Percentiles rank a stretch among this genome's conserved stretches.
Evolutionary conservation across 2,888 invertebrate species (phyloP).

Genomic region (Odontocolon sp.): DNA sequence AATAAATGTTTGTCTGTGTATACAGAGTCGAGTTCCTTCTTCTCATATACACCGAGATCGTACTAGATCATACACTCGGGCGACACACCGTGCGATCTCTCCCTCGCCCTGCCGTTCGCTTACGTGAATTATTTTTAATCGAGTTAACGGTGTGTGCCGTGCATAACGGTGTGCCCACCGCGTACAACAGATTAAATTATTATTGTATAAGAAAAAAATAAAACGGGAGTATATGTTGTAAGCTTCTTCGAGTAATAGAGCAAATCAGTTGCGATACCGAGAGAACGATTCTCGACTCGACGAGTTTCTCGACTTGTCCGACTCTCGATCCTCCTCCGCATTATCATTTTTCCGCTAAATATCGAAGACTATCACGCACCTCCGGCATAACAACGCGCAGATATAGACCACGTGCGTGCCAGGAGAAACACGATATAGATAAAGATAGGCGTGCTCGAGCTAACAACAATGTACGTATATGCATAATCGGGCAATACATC

Average conservation of each 20-base stretch:
- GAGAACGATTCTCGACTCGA: not conserved
- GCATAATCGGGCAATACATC: not conserved
- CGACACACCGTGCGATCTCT: slow-evolving; percentile 38
- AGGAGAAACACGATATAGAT: not conserved
- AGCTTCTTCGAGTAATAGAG: not conserved
- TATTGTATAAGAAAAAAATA: slow-evolving; percentile 1
- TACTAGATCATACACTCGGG: slow-evolving; percentile 36
- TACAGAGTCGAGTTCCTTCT: slow-evolving; percentile 18
- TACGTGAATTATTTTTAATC: slow-evolving; percentile 60
- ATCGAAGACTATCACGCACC: not conserved
- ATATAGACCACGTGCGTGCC: slow-evolving; percentile 2
- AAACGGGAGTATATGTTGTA: not conserved
- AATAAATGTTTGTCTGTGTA: slow-evolving; percentile 3
- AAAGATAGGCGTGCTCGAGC: not conserved
- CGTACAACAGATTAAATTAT: no score
- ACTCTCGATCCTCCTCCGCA: no score
- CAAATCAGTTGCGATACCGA: not conserved
- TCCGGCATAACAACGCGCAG: slow-evolving; percentile 32
- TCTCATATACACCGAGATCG: slow-evolving; percentile 13
- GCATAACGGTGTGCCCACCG: slow-evolving; percentile 50
- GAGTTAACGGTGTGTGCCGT: slow-evolving; percentile 56
- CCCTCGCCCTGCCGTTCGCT: not conserved
- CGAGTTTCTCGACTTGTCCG: not conserved
- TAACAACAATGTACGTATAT: not conserved
- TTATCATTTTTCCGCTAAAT: not conserved